Evolutionary conservation across 2,113 vertebrate genomes (phyloP), one percentile per base, ranked within the genome.

Genomic region (Asarcornis scutulata): DNA sequence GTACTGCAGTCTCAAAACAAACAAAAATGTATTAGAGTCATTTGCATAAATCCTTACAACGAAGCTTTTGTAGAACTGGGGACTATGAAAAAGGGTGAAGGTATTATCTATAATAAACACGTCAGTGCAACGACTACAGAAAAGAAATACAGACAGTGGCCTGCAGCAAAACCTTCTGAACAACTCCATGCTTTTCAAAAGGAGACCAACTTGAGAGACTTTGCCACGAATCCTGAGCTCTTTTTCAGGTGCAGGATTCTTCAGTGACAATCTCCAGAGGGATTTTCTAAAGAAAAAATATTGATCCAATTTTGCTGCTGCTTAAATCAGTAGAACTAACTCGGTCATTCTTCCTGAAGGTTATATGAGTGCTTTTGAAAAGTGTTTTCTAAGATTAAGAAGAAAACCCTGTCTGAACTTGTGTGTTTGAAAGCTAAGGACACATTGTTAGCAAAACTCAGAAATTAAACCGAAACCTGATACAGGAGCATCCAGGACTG

Each of bases 321-420:
- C n/a, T 95, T 83, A 55, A 80, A 77, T 94, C 27, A 32, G 25
- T 44, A 58, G 52, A 82, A 62, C 31, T 59, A 83, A 85, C 31
- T 64, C 36, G n/a, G 34, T 23, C 3, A 6, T 60, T 94, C 83
- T 64, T 68, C 40, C 59, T 62, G 44, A 40, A 80, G 27, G 36
- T 11, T 62, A 8, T 34, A 42, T 12, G 9, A 75, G 63, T 4
- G 5, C 23, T 78, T 95, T 73, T 44, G 34, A 86, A 84, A 93
- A 59, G 27, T 34, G 3, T 48, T 13, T 62, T 53, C 58, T 66
- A 4, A 0, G 1, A 11, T 63, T 25, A 78, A 78, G 1, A 2
- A 40, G 53, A 88, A 81, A 26, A 68, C 25, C 7, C 77, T 66
- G 34, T 38, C 66, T 81, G 44, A 91, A 72, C 48, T 60, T 60